These are phyloP conservation scores for Ceratothoa steindachneri DNA, from an alignment of 2,888 invertebrate genomes.

Conservation along the genomic window DNA sequence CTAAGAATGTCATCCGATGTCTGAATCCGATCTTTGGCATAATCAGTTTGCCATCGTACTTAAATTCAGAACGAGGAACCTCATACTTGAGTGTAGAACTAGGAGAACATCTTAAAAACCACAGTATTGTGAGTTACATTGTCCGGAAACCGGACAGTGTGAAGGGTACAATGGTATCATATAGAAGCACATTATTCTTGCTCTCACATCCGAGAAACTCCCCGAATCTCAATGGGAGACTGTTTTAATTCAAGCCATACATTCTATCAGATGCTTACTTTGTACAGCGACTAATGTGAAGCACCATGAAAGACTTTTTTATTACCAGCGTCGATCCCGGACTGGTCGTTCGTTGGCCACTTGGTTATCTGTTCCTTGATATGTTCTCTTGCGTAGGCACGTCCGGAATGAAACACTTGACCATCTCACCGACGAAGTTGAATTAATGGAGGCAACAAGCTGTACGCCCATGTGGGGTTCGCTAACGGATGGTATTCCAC, in stretches of 20 bases:
- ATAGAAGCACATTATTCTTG: background rate
- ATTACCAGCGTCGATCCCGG: background rate
- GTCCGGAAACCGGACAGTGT: background rate
- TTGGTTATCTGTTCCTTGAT: background rate
- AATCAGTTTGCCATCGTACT: background rate
- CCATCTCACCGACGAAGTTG: background rate
- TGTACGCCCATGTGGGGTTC: too few relatives aligned
- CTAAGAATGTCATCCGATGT: background rate
- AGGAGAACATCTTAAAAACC: background rate
- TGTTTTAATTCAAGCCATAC: background rate
- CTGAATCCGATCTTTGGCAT: background rate
- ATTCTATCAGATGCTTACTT: background rate
- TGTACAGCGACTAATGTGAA: background rate
- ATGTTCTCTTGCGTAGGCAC: background rate
- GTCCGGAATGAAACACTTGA: background rate
- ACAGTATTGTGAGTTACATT: too few relatives aligned
- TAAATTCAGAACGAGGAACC: background rate
- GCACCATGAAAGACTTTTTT: background rate
- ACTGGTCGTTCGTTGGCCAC: background rate
- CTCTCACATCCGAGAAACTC: background rate
- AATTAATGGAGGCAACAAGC: background rate
- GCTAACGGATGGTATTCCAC: too few relatives aligned
- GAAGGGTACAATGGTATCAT: background rate
- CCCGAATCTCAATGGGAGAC: background rate
- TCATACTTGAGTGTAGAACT: background rate